Percentiles rank a stretch among this genome's conserved stretches.
Conservation (phyloP, 1,140 invertebrate species). For the Holotrichia oblita region DNA sequence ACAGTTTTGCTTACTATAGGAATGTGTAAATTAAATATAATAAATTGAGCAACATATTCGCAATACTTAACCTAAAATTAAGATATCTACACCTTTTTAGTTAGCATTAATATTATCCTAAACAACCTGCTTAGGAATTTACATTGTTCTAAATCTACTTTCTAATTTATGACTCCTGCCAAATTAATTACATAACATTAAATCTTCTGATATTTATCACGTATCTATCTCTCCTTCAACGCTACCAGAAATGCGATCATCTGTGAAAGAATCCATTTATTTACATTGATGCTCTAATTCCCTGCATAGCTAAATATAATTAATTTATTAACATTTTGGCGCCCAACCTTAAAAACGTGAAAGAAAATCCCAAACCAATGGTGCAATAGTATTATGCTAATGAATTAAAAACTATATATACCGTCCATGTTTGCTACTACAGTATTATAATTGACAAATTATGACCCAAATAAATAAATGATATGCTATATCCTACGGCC, state of each 20-base stretch:
- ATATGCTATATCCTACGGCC: background rate
- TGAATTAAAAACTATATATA: background rate
- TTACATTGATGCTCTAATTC: background rate
- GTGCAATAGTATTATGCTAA: background rate
- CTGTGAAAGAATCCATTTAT: background rate
- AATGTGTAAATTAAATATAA: no score
- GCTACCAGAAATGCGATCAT: background rate
- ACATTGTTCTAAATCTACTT: background rate
- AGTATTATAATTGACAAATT: conserved; percentile 9
- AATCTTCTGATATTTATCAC: background rate
- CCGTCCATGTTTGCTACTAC: background rate
- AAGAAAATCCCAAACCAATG: background rate
- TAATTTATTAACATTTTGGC: background rate
- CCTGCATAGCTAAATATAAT: background rate
- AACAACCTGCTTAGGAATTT: background rate
- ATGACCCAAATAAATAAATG: conserved; percentile 4
- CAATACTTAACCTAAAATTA: no score
- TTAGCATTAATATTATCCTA: background rate
- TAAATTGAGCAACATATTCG: no score
- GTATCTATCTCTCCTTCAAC: background rate
- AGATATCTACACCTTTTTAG: background rate
- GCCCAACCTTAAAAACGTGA: background rate
- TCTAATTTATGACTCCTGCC: background rate
- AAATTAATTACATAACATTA: background rate
- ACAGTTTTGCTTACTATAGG: no score